Base-by-base conservation (phyloP, 2,113 vertebrate genomes). In the Laticauda colubrina region DNA sequence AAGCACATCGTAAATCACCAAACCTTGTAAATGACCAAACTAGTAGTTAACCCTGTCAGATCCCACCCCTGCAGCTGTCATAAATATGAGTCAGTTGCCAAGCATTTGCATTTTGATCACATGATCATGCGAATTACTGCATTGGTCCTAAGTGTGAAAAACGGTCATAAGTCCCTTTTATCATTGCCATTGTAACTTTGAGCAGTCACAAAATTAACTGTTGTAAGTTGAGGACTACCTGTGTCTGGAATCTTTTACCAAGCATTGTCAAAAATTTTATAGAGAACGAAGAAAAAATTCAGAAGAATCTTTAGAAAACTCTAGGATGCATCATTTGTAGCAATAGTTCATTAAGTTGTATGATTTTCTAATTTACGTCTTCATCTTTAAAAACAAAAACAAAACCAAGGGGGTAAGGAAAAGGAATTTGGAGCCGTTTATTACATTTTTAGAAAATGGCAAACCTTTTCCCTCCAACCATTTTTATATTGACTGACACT, bases 401-500 rank as follows among this genome's bases (percentile, higher is more conserved):
- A 59, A 64, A 64, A 64, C 5, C 34, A 21, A 81, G 39, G 69
- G 15, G 7, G 18, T 18, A 21, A 81, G 18, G 34, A 81, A 81
- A 39, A 9, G 18, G 18, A 81, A 81, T 39, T 20, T 39, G n/a
- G 69, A n/a, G 18, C 6, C n/a, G 8, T 81, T 43, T 20, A 81
- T 39, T 21, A 20, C 39, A 15, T 81, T 81, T 81, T 81, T 43
- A 21, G 34, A 43, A 81, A 81, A 39, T 81, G 34, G 7, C 18
- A 8, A 39, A 81, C 8, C 75, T 43, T 39, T 43, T 8, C 75
- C 75, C 6, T 20, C 18, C 18, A 20, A 21, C 18, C 18, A 20
- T 21, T 81, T 81, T 21, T 21, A 39, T 93, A 93, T 59, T 94
- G 89, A 92, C 61, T 96, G 91, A 92, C 92, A 94, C 90, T 87